Conservation (phyloP, 2,797 vertebrate genomes). For the Oryzias dopingdopingensis region DNA sequence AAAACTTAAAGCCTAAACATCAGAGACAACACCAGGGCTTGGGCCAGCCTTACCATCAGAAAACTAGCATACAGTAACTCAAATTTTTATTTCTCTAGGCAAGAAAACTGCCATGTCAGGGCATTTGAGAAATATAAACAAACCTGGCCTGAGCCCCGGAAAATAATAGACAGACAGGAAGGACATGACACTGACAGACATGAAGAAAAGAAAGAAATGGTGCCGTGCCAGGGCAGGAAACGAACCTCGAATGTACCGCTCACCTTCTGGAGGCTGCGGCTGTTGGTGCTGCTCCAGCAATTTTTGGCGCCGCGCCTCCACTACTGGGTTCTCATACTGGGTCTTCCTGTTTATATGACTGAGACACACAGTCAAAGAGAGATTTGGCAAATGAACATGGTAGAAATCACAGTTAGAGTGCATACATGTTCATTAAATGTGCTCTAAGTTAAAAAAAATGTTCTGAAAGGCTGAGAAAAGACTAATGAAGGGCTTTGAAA, state of each 20-base stretch:
- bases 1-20: constrained; percentile 57
- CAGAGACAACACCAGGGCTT: constrained; percentile 48
- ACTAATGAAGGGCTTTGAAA: constrained; percentile 4
- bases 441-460: background rate
- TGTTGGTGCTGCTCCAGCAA: constrained; percentile 83
- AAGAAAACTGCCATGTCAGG: background rate
- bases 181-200: constrained; percentile 65
- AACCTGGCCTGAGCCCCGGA: constrained; percentile 51
- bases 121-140: constrained; percentile 5
- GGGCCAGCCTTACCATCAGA: constrained; percentile 39
- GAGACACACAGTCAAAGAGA: constrained; percentile 21
- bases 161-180: constrained; percentile 43
- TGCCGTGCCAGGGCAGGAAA: constrained; percentile 77
- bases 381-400: constrained; percentile 7
- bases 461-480: background rate
- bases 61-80: background rate
- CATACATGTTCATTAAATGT: background rate
- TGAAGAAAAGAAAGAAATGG: constrained; percentile 78
- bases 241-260: constrained; percentile 84
- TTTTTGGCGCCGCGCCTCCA: constrained; percentile 93
- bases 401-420: background rate
- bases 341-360: constrained; percentile 99
- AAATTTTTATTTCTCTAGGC: background rate
- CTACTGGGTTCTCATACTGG: constrained; percentile 96
- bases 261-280: constrained; percentile 84